Percentiles rank a stretch among this genome's conserved stretches.
These are phyloP conservation scores for Hippopotamus amphibius DNA, from an alignment of 2,113 vertebrate species.

Conservation along the genomic window DNA sequence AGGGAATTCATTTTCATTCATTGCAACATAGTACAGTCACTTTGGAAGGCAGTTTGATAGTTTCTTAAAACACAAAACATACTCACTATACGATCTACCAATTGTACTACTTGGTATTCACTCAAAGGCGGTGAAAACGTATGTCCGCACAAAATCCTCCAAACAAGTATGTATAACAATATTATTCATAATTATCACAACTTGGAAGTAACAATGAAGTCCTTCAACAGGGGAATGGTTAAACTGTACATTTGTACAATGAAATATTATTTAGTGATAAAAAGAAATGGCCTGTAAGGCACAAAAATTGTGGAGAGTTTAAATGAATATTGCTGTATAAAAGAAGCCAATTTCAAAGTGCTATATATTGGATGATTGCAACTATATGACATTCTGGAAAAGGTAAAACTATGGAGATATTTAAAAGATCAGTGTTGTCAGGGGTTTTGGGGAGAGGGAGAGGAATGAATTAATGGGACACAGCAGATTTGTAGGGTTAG, in stretches of 20 bases:
- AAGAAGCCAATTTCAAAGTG: neutral
- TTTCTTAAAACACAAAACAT: neutral
- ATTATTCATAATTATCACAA: neutral
- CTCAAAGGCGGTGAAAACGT: neutral
- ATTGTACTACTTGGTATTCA: neutral
- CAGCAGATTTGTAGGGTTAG: neutral
- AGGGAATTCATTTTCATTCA: neutral
- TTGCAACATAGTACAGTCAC: neutral
- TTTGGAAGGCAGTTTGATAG: neutral
- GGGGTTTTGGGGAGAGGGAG: neutral
- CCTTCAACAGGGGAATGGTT: neutral
- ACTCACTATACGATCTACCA: neutral
- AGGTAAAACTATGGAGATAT: neutral
- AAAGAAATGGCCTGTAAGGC: neutral
- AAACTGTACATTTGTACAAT: neutral
- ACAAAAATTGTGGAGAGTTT: neutral
- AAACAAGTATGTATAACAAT: neutral
- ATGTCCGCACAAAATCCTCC: neutral
- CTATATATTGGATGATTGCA: neutral
- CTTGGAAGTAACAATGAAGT: neutral
- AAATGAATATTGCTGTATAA: neutral
- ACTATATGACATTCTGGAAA: neutral
- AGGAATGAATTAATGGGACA: neutral
- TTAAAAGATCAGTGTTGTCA: neutral
- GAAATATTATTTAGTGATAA: neutral